These are phyloP conservation scores for Zosterops japonicus DNA, from an alignment of 2,113 vertebrate genomes.

Conservation along the genomic window DNA sequence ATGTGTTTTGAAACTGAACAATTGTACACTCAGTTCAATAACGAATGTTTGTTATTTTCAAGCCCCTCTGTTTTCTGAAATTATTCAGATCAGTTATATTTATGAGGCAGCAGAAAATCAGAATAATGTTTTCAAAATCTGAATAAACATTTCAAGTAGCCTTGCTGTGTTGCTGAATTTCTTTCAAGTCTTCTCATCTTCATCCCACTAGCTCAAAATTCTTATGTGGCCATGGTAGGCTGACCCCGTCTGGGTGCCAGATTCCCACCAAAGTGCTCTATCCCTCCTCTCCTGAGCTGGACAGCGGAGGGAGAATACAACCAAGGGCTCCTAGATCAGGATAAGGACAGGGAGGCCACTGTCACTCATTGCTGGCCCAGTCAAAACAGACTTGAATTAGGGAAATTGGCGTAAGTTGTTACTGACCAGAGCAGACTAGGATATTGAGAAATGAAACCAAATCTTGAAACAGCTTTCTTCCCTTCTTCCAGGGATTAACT, in stretches of 20 bases:
- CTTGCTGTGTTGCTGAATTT: neutral
- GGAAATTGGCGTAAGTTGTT: neutral
- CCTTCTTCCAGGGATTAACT: neutral
- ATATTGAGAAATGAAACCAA: neutral
- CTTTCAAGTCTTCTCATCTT: neutral
- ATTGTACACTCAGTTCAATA: neutral
- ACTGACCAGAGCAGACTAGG: neutral
- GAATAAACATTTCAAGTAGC: neutral
- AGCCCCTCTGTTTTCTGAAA: constrained; percentile 9
- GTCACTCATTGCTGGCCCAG: neutral
- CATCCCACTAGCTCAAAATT: neutral
- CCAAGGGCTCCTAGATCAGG: neutral
- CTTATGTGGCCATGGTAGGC: neutral
- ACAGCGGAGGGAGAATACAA: neutral
- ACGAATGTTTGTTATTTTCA: constrained; percentile 22
- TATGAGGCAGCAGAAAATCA: neutral
- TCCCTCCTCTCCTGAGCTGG: neutral
- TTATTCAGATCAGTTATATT: constrained; percentile 17
- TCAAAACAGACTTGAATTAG: neutral
- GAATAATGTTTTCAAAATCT: neutral
- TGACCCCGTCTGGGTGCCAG: neutral
- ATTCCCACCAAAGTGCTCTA: neutral
- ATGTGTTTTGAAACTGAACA: neutral
- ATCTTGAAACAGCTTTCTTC: neutral
- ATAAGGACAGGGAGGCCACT: neutral